Conservation (phyloP, 1,140 invertebrate species). For the Bombus terrestris region DNA sequence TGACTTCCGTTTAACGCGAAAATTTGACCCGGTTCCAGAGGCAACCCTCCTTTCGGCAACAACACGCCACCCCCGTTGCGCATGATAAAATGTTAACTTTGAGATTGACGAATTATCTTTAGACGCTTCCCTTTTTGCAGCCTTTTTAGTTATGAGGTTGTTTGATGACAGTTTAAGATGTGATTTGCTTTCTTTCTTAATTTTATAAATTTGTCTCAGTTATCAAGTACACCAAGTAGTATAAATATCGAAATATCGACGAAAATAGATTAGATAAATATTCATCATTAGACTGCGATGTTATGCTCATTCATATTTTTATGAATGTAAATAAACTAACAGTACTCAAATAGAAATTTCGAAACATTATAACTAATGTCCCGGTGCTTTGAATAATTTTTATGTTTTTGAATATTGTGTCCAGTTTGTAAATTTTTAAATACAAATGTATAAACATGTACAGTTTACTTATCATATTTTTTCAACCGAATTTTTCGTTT, state of each 20-base stretch:
- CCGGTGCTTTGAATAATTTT: too few species aligned
- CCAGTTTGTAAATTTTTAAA: not conserved
- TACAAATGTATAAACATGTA: not conserved
- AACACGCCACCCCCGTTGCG: not conserved
- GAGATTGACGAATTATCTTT: constrained; percentile 25
- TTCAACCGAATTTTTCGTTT: not conserved
- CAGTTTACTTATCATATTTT: not conserved
- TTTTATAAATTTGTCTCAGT: too few species aligned
- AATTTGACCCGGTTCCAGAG: constrained; percentile 31
- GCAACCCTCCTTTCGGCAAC: not conserved
- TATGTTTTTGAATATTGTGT: too few species aligned
- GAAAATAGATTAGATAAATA: too few species aligned
- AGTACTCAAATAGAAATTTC: not conserved
- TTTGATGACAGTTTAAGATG: too few species aligned
- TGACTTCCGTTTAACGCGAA: constrained; percentile 56
- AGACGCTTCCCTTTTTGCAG: not conserved
- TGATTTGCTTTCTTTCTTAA: too few species aligned
- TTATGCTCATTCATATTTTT: not conserved
- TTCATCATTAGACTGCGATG: too few species aligned
- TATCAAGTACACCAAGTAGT: too few species aligned
- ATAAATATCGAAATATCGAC: too few species aligned
- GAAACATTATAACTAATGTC: too few species aligned
- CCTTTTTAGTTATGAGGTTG: too few species aligned
- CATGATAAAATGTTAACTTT: not conserved
- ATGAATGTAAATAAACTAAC: not conserved